Conservation (phyloP, 2,797 vertebrate species). For the Xenentodon cancila region DNA sequence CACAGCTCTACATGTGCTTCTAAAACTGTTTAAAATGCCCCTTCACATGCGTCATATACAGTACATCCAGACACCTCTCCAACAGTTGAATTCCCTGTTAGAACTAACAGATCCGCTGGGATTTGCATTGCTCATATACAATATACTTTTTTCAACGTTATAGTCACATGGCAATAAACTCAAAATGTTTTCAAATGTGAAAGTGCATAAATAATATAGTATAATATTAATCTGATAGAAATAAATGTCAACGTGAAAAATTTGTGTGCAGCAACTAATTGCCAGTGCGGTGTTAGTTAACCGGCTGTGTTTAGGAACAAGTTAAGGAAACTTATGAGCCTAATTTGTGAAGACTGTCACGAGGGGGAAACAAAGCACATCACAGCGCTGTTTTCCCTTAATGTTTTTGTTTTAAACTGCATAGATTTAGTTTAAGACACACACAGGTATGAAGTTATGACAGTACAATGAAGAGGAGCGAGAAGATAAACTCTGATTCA, state of each 20-base stretch:
- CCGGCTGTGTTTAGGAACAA: conserved; percentile 21
- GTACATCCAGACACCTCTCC: not conserved
- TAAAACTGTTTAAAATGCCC: not conserved
- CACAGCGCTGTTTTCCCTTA: conserved; percentile 54
- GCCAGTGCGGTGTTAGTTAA: conserved; percentile 49
- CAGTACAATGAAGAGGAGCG: conserved; percentile 50
- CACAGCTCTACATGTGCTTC: not conserved
- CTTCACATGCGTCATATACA: not conserved
- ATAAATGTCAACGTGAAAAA: conserved; percentile 17
- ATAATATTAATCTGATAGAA: conserved; percentile 12
- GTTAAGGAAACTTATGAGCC: not conserved
- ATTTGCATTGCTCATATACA: no score
- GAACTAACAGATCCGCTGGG: no score
- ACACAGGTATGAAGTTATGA: conserved; percentile 64
- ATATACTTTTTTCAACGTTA: conserved; percentile 1
- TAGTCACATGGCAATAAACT: not conserved
- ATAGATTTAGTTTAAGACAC: conserved; percentile 76
- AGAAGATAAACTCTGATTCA: conserved; percentile 18
- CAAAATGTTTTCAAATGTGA: conserved; percentile 13
- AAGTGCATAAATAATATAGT: conserved; percentile 27
- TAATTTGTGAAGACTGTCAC: not conserved
- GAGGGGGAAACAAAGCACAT: conserved; percentile 18
- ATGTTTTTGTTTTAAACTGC: conserved; percentile 45
- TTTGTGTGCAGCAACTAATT: conserved; percentile 36
- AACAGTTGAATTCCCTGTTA: not conserved